Conservation (phyloP, 2,888 invertebrate genomes). For the Microplitis deprimator region DNA sequence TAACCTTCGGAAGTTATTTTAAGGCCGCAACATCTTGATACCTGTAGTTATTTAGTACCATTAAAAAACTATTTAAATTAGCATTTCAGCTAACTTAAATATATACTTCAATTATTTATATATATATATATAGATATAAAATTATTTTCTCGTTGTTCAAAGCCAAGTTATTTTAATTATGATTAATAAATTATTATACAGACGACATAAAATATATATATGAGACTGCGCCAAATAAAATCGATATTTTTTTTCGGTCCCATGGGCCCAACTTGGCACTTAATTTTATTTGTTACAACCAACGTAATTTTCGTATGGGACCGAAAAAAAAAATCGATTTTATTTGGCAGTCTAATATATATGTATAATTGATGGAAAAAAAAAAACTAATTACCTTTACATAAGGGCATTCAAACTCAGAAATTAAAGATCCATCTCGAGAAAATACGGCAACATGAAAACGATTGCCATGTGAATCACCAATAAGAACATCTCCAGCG, state of each 20-base stretch:
- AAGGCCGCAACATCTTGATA: slow-evolving; percentile 96
- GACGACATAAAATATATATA: no score
- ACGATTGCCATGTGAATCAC: slow-evolving; percentile 97
- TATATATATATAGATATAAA: no score
- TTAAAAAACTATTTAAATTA: slow-evolving; percentile 27
- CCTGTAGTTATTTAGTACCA: slow-evolving; percentile 75
- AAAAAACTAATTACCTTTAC: slow-evolving; percentile 82
- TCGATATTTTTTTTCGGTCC: no score
- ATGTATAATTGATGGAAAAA: neutral
- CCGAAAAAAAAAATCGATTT: no score
- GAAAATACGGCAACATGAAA: slow-evolving; percentile 98
- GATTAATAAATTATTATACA: neutral
- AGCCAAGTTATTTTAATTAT: neutral
- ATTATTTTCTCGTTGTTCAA: no score
- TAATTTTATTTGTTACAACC: no score
- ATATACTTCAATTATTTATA: neutral
- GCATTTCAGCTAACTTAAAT: slow-evolving; percentile 2
- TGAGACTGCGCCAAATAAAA: no score
- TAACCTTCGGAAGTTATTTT: slow-evolving; percentile 98
- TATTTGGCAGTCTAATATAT: neutral
- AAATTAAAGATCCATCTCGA: slow-evolving; percentile 87
- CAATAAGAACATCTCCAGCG: slow-evolving; percentile 95
- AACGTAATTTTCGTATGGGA: no score
- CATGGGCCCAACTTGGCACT: no score
- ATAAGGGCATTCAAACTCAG: slow-evolving; percentile 97